phyloP scores from a whole-genome alignment of 2,113 vertebrate species.

The Antechinus stuartii region DNA sequence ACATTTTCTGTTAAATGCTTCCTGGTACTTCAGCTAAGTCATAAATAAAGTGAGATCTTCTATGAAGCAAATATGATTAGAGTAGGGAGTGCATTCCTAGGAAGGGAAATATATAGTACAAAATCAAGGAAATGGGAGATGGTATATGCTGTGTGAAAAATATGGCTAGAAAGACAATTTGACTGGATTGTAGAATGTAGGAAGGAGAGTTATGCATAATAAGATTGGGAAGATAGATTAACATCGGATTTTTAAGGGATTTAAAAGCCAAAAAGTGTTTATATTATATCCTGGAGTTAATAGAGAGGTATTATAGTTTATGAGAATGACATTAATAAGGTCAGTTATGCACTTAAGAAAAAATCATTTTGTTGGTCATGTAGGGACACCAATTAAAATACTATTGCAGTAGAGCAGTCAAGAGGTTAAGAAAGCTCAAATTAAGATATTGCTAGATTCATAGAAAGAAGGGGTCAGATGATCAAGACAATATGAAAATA shows the following conservation, averaged over 20 bases:
- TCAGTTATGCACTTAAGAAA: not conserved
- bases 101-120: not conserved
- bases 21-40: not conserved
- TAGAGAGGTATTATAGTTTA: not conserved
- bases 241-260: not conserved
- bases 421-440: too few relatives aligned
- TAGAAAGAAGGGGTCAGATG: too few relatives aligned
- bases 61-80: not conserved
- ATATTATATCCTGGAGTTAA: not conserved
- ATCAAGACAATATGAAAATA: too few relatives aligned
- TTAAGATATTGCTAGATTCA: too few relatives aligned
- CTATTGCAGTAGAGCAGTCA: too few relatives aligned
- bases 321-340: not conserved
- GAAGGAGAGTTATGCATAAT: not conserved
- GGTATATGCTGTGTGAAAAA: too few relatives aligned
- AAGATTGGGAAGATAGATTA: not conserved
- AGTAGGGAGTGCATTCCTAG: not conserved
- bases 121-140: not conserved
- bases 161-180: not conserved
- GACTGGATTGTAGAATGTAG: not conserved
- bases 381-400: too few relatives aligned
- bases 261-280: not conserved
- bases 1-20: not conserved
- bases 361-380: not conserved
- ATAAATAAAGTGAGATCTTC: not conserved